Evolutionary conservation across 2,888 invertebrate genomes (phyloP).

Genomic region (Hylaea fasciaria): DNA sequence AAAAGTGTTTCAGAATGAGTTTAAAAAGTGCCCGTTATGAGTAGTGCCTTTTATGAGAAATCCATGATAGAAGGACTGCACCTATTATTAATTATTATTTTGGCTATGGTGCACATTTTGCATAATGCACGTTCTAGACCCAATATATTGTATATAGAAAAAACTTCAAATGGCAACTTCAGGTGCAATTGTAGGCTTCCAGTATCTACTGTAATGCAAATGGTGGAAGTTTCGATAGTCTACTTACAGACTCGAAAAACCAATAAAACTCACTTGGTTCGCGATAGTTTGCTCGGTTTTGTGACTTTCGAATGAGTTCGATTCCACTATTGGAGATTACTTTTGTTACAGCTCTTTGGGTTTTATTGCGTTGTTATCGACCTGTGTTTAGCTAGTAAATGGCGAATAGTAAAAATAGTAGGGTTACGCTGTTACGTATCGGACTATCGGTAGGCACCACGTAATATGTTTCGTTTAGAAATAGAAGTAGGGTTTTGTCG

Average conservation of each 20-base stretch:
- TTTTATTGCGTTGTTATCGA: conserved; percentile 13
- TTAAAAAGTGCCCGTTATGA: too few relatives aligned
- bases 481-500: too few relatives aligned
- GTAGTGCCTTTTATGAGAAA: too few relatives aligned
- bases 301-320: conserved; percentile 30
- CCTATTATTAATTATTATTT: too few relatives aligned
- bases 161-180: background rate
- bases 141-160: too few relatives aligned
- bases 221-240: conserved; percentile 38
- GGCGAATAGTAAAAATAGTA: background rate
- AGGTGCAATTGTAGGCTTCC: conserved; percentile 13
- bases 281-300: conserved; percentile 34
- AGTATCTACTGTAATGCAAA: conserved; percentile 46
- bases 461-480: too few relatives aligned
- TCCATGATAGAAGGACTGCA: too few relatives aligned
- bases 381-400: background rate
- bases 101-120: too few relatives aligned
- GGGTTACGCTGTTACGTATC: too few relatives aligned
- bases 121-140: too few relatives aligned
- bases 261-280: conserved; percentile 42
- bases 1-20: too few relatives aligned
- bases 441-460: too few relatives aligned
- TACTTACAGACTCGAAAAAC: conserved; percentile 31
- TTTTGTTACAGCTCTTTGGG: conserved; percentile 24
- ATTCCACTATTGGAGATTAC: conserved; percentile 28